Percentiles rank a stretch among this genome's conserved stretches.
Conservation (phyloP, 2,113 vertebrate species). For the Casuarius casuarius region DNA sequence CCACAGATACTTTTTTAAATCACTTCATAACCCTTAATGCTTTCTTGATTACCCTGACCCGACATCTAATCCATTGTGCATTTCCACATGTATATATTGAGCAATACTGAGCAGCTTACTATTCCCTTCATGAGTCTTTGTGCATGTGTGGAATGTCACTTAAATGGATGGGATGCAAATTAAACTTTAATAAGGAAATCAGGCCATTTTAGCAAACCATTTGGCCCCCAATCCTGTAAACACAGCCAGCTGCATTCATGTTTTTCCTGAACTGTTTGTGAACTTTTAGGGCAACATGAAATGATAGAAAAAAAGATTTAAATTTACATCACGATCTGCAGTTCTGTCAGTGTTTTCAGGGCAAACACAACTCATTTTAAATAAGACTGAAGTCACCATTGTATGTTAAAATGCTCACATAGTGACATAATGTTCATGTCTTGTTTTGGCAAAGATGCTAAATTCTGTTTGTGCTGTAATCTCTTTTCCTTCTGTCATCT, state of each 20-base stretch:
- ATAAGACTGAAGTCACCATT: background rate
- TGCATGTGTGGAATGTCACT: background rate
- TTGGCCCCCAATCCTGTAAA: background rate
- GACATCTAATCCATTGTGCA: background rate
- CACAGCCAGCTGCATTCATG: background rate
- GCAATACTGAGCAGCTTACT: background rate
- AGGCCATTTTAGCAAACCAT: background rate
- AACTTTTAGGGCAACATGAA: background rate
- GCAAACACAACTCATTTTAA: background rate
- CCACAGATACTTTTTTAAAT: background rate
- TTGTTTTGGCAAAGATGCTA: background rate
- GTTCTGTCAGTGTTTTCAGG: background rate
- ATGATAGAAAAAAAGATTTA: background rate
- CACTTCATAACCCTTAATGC: background rate
- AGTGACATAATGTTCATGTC: fast-evolving
- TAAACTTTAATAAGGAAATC: background rate
- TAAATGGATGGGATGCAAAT: background rate
- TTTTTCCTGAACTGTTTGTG: background rate
- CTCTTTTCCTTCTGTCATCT: background rate
- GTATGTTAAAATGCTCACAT: background rate
- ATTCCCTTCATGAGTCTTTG: background rate
- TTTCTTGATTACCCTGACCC: background rate
- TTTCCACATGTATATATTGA: background rate
- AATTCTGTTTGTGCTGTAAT: slow-evolving; percentile 22
- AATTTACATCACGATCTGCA: fast-evolving